Base-by-base conservation (phyloP, 1,140 invertebrate genomes). In the Zophobas atratus region DNA sequence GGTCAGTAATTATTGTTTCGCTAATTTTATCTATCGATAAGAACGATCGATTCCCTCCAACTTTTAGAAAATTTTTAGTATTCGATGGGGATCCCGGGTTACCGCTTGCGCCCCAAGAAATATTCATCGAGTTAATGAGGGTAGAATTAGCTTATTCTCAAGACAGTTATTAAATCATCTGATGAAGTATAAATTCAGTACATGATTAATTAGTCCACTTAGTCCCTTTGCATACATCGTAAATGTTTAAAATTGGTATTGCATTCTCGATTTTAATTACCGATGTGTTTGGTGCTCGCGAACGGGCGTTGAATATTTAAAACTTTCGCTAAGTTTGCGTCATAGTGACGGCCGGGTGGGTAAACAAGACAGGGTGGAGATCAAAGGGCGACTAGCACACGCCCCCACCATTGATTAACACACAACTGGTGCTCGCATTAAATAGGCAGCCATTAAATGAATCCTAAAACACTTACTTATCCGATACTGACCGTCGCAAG, bases 401-500 rank as follows among this genome's bases (percentile, higher is more conserved):
- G 75, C 77, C 77, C 35, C 56, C 39, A 56, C 71, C 55, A 57
- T 75, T 78, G 77, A 78, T 75, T 78, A 78, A 75, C 60, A 71
- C 60, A 78, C 77, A 78, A 78, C 77, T 63, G 76, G 48, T 78
- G 67, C 74, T 77, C 56, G 56, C 35, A 73, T 77, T 70, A 56
- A 75, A 71, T 35, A 55, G 48, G 41, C n/a, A 49, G 33, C 72
- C 57, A 77, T 81, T 81, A 76, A 79, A 75, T 79, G 70, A 56
- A 75, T 76, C 77, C 77, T 77, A 80, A 79, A 79, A 79, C 76
- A 79, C 57, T 70, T 56, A 77, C 57, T 80, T 75, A 76, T 77
- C 46, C 74, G 67, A 71, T 56, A 70, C 72, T 79, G 77, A 81
- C 77, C 77, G 80, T 76, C 43, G 53, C 48, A 63, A 73, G 49